These are phyloP conservation scores for Drosophila sturtevanti DNA, from an alignment of 1,140 invertebrate species.

Conservation along the genomic window DNA sequence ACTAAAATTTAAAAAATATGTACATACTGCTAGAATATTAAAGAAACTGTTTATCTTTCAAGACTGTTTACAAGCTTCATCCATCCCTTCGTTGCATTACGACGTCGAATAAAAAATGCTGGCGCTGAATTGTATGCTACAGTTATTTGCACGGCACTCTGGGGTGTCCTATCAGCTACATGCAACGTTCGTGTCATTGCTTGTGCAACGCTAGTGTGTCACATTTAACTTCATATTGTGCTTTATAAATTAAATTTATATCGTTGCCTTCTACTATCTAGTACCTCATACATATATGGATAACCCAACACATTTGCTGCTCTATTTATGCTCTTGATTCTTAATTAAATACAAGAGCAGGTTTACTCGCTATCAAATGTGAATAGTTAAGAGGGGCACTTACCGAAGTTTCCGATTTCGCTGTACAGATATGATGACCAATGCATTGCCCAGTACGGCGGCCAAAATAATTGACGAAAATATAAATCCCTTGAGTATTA, in stretches of 20 bases:
- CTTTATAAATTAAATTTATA: slow-evolving; percentile 72
- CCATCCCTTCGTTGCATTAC: slow-evolving; percentile 24
- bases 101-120: slow-evolving; percentile 31
- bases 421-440: slow-evolving; percentile 89
- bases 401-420: slow-evolving; percentile 82
- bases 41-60: neutral
- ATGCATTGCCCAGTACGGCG: slow-evolving; percentile 93
- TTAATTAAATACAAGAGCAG: slow-evolving; percentile 38
- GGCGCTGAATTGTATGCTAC: slow-evolving; percentile 51
- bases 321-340: slow-evolving; percentile 21
- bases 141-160: slow-evolving; percentile 49
- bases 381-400: slow-evolving; percentile 25
- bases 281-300: neutral
- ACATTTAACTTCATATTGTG: slow-evolving; percentile 65
- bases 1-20: neutral
- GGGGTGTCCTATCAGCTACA: slow-evolving; percentile 38
- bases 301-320: neutral
- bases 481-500: slow-evolving; percentile 88
- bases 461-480: slow-evolving; percentile 93
- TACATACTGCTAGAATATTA: neutral
- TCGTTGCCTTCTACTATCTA: neutral
- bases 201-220: slow-evolving; percentile 42
- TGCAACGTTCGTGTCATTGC: slow-evolving; percentile 35
- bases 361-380: neutral
- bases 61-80: neutral